Conservation (phyloP, 1,140 invertebrate genomes). For the Diachasma alloeum region DNA sequence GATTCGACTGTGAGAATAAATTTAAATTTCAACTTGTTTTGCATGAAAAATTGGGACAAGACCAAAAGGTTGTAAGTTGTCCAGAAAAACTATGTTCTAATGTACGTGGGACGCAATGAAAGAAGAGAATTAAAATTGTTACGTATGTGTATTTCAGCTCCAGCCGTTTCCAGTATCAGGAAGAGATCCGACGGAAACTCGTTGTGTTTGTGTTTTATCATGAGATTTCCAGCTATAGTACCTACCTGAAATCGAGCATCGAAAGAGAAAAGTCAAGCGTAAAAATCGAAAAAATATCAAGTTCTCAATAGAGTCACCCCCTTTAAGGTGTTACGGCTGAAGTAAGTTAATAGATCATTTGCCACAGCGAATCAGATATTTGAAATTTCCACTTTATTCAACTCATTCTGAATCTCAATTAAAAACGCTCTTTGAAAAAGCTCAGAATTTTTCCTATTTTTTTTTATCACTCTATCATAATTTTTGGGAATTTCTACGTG, state of each 20-base stretch:
- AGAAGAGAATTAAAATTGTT: slow-evolving; percentile 25
- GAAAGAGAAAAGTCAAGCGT: not conserved
- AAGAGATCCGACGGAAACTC: slow-evolving; percentile 83
- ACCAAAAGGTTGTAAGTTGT: too few relatives aligned
- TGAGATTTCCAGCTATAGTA: slow-evolving; percentile 78
- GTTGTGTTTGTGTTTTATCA: slow-evolving; percentile 75
- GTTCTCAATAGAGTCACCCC: not conserved
- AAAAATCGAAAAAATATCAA: not conserved
- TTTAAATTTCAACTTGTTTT: too few relatives aligned
- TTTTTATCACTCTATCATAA: too few relatives aligned
- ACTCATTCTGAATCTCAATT: too few relatives aligned
- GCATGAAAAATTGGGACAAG: too few relatives aligned
- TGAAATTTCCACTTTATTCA: too few relatives aligned
- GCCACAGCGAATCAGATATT: too few relatives aligned
- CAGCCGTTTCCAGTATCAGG: slow-evolving; percentile 74
- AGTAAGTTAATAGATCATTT: too few relatives aligned
- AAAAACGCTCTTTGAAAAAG: too few relatives aligned
- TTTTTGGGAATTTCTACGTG: too few relatives aligned
- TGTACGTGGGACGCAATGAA: not conserved
- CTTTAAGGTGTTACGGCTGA: too few relatives aligned
- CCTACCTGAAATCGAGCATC: slow-evolving; percentile 49
- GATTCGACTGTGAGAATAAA: slow-evolving; percentile 45
- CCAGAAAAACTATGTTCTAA: not conserved
- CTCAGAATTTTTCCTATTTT: too few relatives aligned
- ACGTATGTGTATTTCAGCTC: slow-evolving; percentile 72